These are phyloP conservation scores for Drosophila triauraria DNA, from an alignment of 1,140 invertebrate genomes.

Conservation along the genomic window DNA sequence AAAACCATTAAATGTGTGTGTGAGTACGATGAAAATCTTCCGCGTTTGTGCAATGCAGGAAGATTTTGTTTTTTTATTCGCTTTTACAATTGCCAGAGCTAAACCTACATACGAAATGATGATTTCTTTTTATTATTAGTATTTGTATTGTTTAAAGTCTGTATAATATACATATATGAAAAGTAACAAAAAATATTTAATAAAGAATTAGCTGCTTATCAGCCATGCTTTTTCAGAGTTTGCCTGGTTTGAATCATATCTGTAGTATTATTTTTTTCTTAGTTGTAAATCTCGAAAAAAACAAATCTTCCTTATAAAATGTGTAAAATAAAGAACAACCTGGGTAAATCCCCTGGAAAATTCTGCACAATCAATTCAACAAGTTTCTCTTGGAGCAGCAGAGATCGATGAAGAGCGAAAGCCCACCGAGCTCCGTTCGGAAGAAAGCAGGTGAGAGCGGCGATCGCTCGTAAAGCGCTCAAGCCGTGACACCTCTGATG, in stretches of 20 bases:
- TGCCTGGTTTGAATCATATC: too few species aligned
- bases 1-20: constrained; percentile 70
- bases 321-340: not conserved
- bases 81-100: constrained; percentile 1
- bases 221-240: too few species aligned
- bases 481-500: constrained; percentile 54
- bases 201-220: too few species aligned
- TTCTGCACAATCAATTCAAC: constrained; percentile 4
- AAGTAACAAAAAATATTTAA: too few species aligned
- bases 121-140: not conserved
- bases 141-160: not conserved
- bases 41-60: constrained; percentile 83
- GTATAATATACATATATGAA: not conserved
- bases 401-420: constrained; percentile 52
- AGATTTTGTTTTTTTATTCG: constrained; percentile 68
- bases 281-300: too few species aligned
- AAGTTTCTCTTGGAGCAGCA: constrained; percentile 22
- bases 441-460: constrained; percentile 73
- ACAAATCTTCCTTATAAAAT: not conserved
- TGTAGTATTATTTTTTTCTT: too few species aligned
- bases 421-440: constrained; percentile 30
- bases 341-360: constrained; percentile 18
- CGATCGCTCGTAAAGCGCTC: constrained; percentile 42
- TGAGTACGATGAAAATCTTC: constrained; percentile 70
- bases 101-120: too few species aligned